Evolutionary conservation across 2,113 vertebrate species (phyloP), one percentile per base, ranked within the genome.

Genomic region (Puffinus mauretanicus): DNA sequence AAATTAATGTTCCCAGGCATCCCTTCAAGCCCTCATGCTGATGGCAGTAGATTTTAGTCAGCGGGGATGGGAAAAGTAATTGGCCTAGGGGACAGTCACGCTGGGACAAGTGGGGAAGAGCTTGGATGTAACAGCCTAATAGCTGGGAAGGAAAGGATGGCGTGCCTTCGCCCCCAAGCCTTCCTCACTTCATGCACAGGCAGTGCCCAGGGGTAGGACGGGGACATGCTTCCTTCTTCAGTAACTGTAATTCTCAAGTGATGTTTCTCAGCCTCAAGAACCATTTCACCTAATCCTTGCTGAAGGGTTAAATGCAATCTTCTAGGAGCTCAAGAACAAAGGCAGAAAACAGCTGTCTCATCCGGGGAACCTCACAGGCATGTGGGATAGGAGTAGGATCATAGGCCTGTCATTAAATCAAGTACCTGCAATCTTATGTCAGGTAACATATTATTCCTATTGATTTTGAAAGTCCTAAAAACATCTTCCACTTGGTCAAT

Each of bases 1-100:
- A 77, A 82, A 81, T 75, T 47, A 64, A 77, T 60, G 42, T 75
- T 70, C 34, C 27, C 62, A 88, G 62, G 51, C 44, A 52, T 52
- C 29, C 49, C 76, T 64, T 76, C 36, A 58, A 76, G 49, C 27
- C 55, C 32, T 69, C 61, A n/a, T 0, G 3, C 36, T 81, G 49
- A 40, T 20, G 10, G 38, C 36, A 51, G 29, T 16, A 61, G 60
- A 66, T 86, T 85, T 46, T 24, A 72, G 46, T 25, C 20, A 57
- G 21, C 2, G 0, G 18, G 12, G 24, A 71, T 52, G 13, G n/a
- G 55, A 57, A 92, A 75, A 64, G 49, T 20, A 67, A 65, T 49
- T 30, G 40, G 38, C 51, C 32, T 34, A 36, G 0, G 0, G 36
- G 25, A 36, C 14, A 76, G 51, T 65, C n/a, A 60, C 0, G 0